phyloP scores from a whole-genome alignment of 1,140 invertebrate genomes.

The roundworm (Caenorhabditis elegans) region WBcel235 BX284604.4:3878001-3878500 shows the following conservation, averaged over 20 bases:
- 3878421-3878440: neutral
- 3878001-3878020: too few relatives aligned
- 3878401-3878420: neutral
- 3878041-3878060: too few relatives aligned
- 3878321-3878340: neutral
- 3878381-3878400: neutral
- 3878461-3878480: neutral
- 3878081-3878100: too few relatives aligned
- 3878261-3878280: slow-evolving; percentile 53
- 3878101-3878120: too few relatives aligned
- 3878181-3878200: too few relatives aligned
- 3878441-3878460: neutral
- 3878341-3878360: neutral
- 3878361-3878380: neutral
- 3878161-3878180: too few relatives aligned
- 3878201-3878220: too few relatives aligned
- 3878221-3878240: neutral
- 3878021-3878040: too few relatives aligned
- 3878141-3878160: too few relatives aligned
- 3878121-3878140: too few relatives aligned
- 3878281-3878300: slow-evolving; percentile 42
- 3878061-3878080: too few relatives aligned
- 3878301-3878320: slow-evolving; percentile 2
- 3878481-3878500: too few relatives aligned
- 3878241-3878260: slow-evolving; percentile 49